Evolutionary conservation across 2,888 invertebrate genomes (phyloP).

Genomic region (Hirtodrosophila histrioides): DNA sequence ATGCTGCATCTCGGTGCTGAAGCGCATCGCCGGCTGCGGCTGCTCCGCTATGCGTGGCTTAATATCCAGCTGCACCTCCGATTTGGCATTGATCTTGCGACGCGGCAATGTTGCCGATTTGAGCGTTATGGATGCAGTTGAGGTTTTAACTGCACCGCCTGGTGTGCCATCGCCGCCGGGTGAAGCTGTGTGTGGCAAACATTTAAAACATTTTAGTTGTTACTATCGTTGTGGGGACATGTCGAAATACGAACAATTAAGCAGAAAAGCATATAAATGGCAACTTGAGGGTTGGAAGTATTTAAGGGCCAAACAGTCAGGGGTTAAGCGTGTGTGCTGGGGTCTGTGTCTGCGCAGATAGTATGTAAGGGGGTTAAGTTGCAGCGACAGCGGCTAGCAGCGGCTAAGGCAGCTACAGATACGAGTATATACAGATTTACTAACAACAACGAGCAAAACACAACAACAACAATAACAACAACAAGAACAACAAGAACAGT

Average conservation of each 20-base stretch:
- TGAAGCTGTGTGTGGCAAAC: slow-evolving; percentile 59
- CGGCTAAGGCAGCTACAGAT: slow-evolving; percentile 23
- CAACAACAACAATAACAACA: slow-evolving; percentile 16
- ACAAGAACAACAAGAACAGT: slow-evolving; percentile 27
- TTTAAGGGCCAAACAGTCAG: slow-evolving; percentile 11
- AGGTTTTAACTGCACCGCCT: slow-evolving; percentile 85
- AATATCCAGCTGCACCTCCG: slow-evolving; percentile 87
- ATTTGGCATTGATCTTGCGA: slow-evolving; percentile 87
- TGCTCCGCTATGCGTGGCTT: slow-evolving; percentile 83
- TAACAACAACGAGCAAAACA: slow-evolving; percentile 45
- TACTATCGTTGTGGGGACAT: not conserved
- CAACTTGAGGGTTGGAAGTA: slow-evolving; percentile 16
- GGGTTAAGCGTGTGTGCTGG: slow-evolving; percentile 7
- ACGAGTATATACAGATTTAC: slow-evolving; percentile 31
- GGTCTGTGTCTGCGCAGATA: not conserved
- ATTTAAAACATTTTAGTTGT: slow-evolving; percentile 10
- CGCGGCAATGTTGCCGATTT: slow-evolving; percentile 89
- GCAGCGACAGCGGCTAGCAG: slow-evolving; percentile 35
- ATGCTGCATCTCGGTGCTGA: slow-evolving; percentile 87
- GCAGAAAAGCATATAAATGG: slow-evolving; percentile 29
- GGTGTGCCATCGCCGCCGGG: slow-evolving; percentile 68
- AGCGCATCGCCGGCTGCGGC: slow-evolving; percentile 84
- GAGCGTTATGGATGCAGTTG: slow-evolving; percentile 88
- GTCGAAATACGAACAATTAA: slow-evolving; percentile 35
- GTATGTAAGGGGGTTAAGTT: slow-evolving; percentile 24